Evolutionary conservation across 2,888 invertebrate genomes (phyloP), one percentile per base, ranked within the genome.

Genomic region (Melanostoma mellinum): DNA sequence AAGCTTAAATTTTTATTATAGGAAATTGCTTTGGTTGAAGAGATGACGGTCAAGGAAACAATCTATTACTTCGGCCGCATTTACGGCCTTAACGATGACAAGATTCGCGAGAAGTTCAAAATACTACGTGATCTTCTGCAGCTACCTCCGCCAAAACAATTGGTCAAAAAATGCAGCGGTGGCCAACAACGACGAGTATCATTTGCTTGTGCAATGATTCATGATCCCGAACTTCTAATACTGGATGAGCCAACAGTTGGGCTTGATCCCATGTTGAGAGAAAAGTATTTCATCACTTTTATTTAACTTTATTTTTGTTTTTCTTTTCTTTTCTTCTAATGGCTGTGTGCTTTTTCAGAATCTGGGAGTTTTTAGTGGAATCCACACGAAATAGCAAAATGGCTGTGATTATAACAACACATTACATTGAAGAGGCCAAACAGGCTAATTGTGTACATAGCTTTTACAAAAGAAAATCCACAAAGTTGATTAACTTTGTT

Each of bases 171-270:
- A 77, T 93, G 95, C 88, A 97, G 97, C 86, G 98, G 98, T 4
- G 98, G 98, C 0, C 98, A 98, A 90, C 97, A 97, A 91, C 92
- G 98, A 79, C 92, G 98, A 65, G 95, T 98, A 0, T 98, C 98
- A 0, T 94, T 98, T 86, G 97, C 97, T 0, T 96, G 96, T 4
- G 97, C 98, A 0, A 92, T 98, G 88, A 94, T 98, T 0, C 97
- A 98, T 88, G 95, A 95, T 86, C 98, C 98, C 0, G 96, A 97
- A 89, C 91, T 98, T 38, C 92, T 98, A 36, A 97, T 98, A 79
- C 91, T 98, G 87, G 98, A 98, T 88, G 98, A 98, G 89, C 98
- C 98, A 0, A 98, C 98, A 0, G 98, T 97, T n/a, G 98, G 98
- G 0, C 93, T 98, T 76, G 98, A 98, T 92, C 98, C 98, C 0